Evolutionary conservation across 2,888 invertebrate species (phyloP), one percentile per base, ranked within the genome.

Genomic region (Trissolcus brochymenae): DNA sequence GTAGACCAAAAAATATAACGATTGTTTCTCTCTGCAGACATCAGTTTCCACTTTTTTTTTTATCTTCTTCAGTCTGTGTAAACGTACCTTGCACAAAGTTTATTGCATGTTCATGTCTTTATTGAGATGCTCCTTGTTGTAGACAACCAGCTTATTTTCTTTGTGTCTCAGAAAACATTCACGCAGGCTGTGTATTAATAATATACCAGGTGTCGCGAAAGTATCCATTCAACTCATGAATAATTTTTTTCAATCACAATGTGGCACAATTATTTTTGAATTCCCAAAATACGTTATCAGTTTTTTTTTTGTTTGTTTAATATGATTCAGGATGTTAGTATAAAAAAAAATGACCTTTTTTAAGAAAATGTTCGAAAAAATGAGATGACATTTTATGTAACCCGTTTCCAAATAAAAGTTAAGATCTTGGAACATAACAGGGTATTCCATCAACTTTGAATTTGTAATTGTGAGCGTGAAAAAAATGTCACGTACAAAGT

Each of bases 111-210:
- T 66, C 59, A 56, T 73, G 65, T 56, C 73, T 61, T 55, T 73
- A 73, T 66, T 66, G 73, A 55, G 55, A 61, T 61, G 56, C 66
- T 73, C 73, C 73, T 73, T 66, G 60, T 61, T 61, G 60, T 61
- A 74, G 74, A 68, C 75, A 75, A 70, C 75, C 75, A 55, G 68
- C 62, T 64, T 68, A 75, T 75, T 68, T 64, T 59, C 64, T 64
- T 60, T 70, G 75, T 60, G 54, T 59, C 59, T 75, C 75, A 68
- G 68, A 65, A 70, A 75, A 75, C 75, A 68, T 75, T 75, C 75
- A 55, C 57, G 59, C 64, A 41, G 75, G 68, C 59, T 43, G 7
- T 35, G 11, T 21, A 55, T 17, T 60, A 14, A 16, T 14, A 43
- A 72, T 43, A 21, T 60, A 65, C 56, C 16, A 29, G 73, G 66